Base-by-base conservation (phyloP, 2,113 vertebrate genomes). In the Sardina pilchardus region DNA sequence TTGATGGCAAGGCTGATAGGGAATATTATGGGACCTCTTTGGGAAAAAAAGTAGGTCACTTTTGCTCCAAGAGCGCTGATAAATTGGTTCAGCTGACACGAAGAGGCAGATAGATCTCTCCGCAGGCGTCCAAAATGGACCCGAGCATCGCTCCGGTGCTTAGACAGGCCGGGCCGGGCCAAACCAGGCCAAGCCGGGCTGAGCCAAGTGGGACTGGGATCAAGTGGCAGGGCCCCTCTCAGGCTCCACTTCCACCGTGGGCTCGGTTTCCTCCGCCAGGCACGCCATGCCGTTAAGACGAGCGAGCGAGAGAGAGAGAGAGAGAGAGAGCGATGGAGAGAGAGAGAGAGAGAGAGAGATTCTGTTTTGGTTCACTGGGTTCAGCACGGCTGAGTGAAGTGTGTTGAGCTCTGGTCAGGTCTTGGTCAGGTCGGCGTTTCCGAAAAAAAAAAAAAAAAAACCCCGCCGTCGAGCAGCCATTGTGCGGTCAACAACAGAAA, bases 351-450 rank as follows among this genome's bases (percentile, higher is more conserved):
- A 4, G 59, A n/a, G 85, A 84, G 84, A 34, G 83, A 84, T 86
- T 82, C 63, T 88, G 87, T 67, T 81, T 36, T 90, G 90, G 92
- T 92, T 94, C 89, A 93, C 67, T 17, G 90, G 88, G 92, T 93
- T 93, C 91, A 87, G 81, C 82, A 84, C 17, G 9, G 81, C 85
- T 82, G 83, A 91, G 86, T 88, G 81, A 88, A 92, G 88, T 90
- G 78, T 91, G 90, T 90, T 89, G 10, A 84, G 39, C 39, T 4
- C 39, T 42, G 39, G 39, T 42, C 39, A 42, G 88, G 85, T 90
- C 59, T 9, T 30, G n/a, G 59, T 26, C 59, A 67, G 6, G n/a
- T 59, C 21, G 5, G 56, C 56, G 7, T 67, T 26, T 30, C 24
- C 59, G n/a, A 67, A 67, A 67, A 67, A 39, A 39, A 39, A 42